Evolutionary conservation across 2,113 vertebrate species (phyloP).

Genomic region (Scatophagus argus): DNA sequence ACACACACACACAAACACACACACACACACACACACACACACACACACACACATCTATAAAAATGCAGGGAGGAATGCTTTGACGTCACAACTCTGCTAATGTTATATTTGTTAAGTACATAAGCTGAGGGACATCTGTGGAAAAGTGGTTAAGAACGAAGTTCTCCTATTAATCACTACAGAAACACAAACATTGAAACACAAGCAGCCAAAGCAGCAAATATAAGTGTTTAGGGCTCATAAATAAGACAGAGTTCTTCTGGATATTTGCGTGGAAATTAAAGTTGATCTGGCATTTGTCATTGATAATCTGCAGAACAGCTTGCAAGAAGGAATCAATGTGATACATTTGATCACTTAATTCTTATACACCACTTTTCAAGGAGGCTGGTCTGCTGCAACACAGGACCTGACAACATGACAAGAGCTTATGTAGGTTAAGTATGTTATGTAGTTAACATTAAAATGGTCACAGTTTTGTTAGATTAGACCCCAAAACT

Average conservation of each 20-base stretch:
- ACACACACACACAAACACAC: constrained; percentile 15
- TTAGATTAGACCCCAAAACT: too few species aligned
- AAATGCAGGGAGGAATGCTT: constrained; percentile 46
- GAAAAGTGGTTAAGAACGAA: not conserved
- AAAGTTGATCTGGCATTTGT: not conserved
- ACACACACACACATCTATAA: constrained; percentile 13
- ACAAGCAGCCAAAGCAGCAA: not conserved
- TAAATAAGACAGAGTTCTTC: not conserved
- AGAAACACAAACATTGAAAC: not conserved
- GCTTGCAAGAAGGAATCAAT: not conserved
- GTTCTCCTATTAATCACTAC: not conserved
- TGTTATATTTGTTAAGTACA: constrained; percentile 51
- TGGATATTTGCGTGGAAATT: not conserved
- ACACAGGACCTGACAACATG: too few species aligned
- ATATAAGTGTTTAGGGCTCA: not conserved
- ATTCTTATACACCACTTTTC: not conserved
- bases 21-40: constrained; percentile 28
- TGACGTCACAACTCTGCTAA: constrained; percentile 45
- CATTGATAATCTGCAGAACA: constrained; percentile 5
- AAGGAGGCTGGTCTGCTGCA: too few species aligned
- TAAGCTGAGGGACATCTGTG: constrained; percentile 33
- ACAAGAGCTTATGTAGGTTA: too few species aligned
- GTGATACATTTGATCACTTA: not conserved
- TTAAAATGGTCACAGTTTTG: too few species aligned
- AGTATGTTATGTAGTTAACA: too few species aligned